phyloP scores from a whole-genome alignment of 2,888 invertebrate species.

The Dichetophora obliterata region DNA sequence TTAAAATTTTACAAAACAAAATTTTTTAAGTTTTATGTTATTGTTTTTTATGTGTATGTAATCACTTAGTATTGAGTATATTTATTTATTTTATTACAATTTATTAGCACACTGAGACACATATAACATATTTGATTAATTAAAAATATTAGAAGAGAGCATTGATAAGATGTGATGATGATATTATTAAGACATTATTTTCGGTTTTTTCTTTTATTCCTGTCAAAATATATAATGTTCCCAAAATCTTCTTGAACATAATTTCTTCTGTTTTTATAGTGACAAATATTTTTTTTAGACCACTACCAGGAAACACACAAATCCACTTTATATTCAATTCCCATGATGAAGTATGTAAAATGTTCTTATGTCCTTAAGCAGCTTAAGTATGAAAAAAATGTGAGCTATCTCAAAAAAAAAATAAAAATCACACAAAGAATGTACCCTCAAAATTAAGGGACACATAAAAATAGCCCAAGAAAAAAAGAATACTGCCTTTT shows the following conservation, averaged over 20 bases:
- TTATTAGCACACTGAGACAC: too few relatives aligned
- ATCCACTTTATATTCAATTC: constrained; percentile 55
- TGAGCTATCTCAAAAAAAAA: background rate
- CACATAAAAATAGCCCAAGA: background rate
- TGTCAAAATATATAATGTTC: background rate
- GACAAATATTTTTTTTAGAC: constrained; percentile 44
- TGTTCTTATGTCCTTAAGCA: constrained; percentile 47
- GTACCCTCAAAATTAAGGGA: constrained; percentile 1
- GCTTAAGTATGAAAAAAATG: constrained; percentile 36
- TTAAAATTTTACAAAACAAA: too few relatives aligned
- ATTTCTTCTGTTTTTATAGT: constrained; percentile 48
- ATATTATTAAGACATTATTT: too few relatives aligned
- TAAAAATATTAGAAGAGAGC: too few relatives aligned
- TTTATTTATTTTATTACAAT: too few relatives aligned
- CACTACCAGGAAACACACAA: constrained; percentile 28
- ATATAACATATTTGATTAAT: too few relatives aligned
- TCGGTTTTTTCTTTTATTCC: too few relatives aligned
- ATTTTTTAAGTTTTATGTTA: too few relatives aligned
- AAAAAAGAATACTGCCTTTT: constrained; percentile 27
- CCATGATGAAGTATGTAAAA: constrained; percentile 59
- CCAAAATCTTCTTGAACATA: constrained; percentile 39
- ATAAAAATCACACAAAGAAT: background rate
- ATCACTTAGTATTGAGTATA: too few relatives aligned
- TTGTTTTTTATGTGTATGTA: too few relatives aligned
- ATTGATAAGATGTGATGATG: too few relatives aligned